A percentile compares a stretch with the other conserved stretches of the same genome.
phyloP scores from a whole-genome alignment of 1,140 invertebrate genomes.

The Hylaeus anthracinus region DNA sequence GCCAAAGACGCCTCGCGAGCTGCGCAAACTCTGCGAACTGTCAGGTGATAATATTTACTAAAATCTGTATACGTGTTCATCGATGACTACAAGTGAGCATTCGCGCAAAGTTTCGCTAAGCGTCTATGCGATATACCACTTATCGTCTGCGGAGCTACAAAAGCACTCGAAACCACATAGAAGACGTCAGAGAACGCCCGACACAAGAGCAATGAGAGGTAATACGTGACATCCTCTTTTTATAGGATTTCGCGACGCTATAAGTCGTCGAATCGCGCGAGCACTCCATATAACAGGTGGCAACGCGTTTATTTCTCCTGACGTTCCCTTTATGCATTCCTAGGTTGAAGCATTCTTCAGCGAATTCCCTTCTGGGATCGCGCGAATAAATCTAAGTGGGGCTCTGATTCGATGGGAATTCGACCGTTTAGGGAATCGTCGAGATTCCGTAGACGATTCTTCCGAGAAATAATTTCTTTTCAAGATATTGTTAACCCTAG shows the following conservation, averaged over 20 bases:
- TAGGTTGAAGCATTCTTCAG: background rate
- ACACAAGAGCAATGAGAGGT: conserved; percentile 20
- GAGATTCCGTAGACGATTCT: background rate
- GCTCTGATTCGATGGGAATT: background rate
- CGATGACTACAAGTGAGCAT: too few species aligned
- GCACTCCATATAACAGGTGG: conserved; percentile 37
- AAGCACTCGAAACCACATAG: background rate
- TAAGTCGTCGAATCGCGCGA: conserved; percentile 48
- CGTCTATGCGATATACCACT: too few species aligned
- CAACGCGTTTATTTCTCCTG: conserved; percentile 22
- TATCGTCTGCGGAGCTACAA: background rate
- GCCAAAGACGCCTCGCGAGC: background rate
- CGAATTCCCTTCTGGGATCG: background rate
- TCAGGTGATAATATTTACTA: too few species aligned
- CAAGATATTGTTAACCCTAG: too few species aligned
- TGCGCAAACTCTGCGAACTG: too few species aligned
- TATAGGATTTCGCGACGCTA: conserved; percentile 26
- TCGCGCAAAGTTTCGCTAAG: too few species aligned
- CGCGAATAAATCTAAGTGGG: background rate
- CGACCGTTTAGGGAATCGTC: background rate
- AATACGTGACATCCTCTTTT: conserved; percentile 36
- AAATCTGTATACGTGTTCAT: too few species aligned
- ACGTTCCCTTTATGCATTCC: conserved; percentile 2
- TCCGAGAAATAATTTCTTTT: too few species aligned
- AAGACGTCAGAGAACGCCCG: background rate